Evolutionary conservation across 1,140 invertebrate genomes (phyloP), one percentile per base, ranked within the genome.

Genomic region (Lordiphosa clarofinis): DNA sequence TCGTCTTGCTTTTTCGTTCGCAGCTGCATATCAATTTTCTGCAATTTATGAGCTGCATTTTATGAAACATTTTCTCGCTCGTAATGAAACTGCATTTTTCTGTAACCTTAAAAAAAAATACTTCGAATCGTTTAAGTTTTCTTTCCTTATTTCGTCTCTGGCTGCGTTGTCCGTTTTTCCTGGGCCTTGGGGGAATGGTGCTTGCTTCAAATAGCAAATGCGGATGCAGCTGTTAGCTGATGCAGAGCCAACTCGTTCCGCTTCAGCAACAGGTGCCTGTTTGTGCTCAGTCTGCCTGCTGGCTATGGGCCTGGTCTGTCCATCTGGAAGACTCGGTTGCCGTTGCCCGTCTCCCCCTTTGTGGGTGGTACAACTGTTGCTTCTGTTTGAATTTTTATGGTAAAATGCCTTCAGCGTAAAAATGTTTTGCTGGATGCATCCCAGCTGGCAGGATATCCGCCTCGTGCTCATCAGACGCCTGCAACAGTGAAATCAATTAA

Each of bases 331-430:
- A 28, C 31, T 11, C 24, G 21, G 21, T 44, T 12, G 19, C 10
- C 19, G 21, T 44, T 12, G 19, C 10, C 19, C 38, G 3, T 3
- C 8, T 8, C 4, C 8, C 6, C 31, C 33, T 49, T 36, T 33
- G 13, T 57, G 37, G 50, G 49, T 55, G 49, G 40, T 8, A 1
- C 37, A 58, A 48, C 53, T 73, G 43, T 55, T 47, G 35, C 43
- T 56, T 35, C 38, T 66, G 54, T 66, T 79, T 81, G 65, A 53
- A 81, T 65, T 78, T 73, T 65, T 31, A 55, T 54, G 50, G 40
- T 33, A 44, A 39, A 73, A 9, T 38, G 64, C 64, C 64, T 40
- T 21, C 8, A 42, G 64, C 55, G 21, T 38, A 19, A 48, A 40
- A 73, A 52, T 60, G 50, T 59, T 68, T 46, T 33, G 28, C 43